phyloP scores from a whole-genome alignment of 23 tunicate genomes.

The Clavelina lepadiformis region DNA sequence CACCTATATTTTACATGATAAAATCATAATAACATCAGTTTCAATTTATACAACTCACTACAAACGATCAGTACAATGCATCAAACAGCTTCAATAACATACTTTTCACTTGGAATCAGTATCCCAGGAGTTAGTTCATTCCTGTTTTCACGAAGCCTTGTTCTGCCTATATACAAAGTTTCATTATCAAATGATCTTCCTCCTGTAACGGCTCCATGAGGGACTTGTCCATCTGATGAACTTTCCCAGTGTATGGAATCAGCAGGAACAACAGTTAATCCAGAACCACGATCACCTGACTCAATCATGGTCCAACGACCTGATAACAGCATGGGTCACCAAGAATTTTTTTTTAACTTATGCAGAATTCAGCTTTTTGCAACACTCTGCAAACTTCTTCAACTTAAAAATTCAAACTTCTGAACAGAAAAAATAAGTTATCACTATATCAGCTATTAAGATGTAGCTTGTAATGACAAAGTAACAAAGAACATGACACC shows the following conservation, averaged over 20 bases:
- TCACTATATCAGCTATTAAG: too few relatives aligned
- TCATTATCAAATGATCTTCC: constrained; percentile 43
- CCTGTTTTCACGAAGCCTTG: constrained; percentile 58
- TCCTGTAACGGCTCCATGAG: constrained; percentile 61
- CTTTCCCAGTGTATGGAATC: constrained; percentile 51
- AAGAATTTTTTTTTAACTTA: too few relatives aligned
- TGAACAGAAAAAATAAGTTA: too few relatives aligned
- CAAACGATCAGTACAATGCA: too few relatives aligned
- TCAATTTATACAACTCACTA: neutral
- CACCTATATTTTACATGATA: constrained; percentile 15
- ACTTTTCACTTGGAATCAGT: constrained; percentile 65
- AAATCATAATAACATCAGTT: neutral
- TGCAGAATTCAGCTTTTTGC: too few relatives aligned
- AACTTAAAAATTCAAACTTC: too few relatives aligned
- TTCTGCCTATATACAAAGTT: constrained; percentile 56
- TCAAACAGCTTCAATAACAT: too few relatives aligned
- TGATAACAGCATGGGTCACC: too few relatives aligned
- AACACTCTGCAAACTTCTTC: too few relatives aligned
- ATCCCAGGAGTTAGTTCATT: constrained; percentile 73
- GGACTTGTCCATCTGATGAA: constrained; percentile 38
- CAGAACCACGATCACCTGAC: constrained; percentile 6
- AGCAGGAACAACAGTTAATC: constrained; percentile 25
- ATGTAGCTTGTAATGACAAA: too few relatives aligned
- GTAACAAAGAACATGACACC: too few relatives aligned
- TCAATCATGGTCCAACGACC: constrained; percentile 35